phyloP scores from a whole-genome alignment of 2,888 invertebrate genomes.

The Acholoe squamosa region DNA sequence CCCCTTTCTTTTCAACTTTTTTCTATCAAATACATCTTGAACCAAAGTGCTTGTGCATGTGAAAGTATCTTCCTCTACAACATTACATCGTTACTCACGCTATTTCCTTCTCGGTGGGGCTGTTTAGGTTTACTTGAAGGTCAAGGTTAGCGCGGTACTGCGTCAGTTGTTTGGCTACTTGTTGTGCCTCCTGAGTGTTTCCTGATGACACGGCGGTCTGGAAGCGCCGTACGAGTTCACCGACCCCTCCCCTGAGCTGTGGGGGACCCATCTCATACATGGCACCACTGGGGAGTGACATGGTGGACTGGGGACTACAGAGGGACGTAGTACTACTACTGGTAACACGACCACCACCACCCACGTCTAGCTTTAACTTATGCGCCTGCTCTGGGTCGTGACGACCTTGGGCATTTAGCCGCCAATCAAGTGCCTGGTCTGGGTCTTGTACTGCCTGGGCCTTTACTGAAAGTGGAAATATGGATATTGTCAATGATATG shows the following conservation, averaged over 20 bases:
- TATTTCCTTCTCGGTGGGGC: conserved; percentile 2
- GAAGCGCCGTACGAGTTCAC: not conserved
- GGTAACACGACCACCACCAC: not conserved
- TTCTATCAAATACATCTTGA: too few species aligned
- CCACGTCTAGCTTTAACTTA: too few species aligned
- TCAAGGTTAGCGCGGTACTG: not conserved
- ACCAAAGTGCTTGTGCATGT: too few species aligned
- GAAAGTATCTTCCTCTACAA: too few species aligned
- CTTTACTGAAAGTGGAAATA: too few species aligned
- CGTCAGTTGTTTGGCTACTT: not conserved
- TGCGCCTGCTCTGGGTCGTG: too few species aligned
- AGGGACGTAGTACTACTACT: not conserved
- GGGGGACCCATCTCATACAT: not conserved
- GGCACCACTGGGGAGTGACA: not conserved
- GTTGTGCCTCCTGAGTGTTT: not conserved
- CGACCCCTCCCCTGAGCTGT: not conserved
- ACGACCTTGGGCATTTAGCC: too few species aligned
- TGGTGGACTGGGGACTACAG: not conserved
- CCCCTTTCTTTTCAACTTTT: too few species aligned
- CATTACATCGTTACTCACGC: not conserved
- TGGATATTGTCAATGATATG: too few species aligned
- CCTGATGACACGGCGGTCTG: not conserved
- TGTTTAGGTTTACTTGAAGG: not conserved
- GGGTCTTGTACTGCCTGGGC: too few species aligned
- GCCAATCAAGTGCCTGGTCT: too few species aligned